Conservation (phyloP, 2,113 vertebrate species). For the Triplophysa siluroides region DNA sequence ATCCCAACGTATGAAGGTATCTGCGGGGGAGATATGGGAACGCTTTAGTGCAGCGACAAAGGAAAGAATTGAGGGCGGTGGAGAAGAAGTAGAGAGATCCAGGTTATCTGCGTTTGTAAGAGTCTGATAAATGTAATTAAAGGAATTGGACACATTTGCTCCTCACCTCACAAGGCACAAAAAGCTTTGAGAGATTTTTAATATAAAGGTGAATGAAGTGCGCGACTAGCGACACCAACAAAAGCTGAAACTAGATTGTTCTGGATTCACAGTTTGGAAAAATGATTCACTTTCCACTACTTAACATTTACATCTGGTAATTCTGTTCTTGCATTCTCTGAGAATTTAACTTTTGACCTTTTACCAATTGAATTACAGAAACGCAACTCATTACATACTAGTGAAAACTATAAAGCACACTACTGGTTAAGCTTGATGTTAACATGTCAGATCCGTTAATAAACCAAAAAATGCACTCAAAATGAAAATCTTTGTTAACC, state of each 20-base stretch:
- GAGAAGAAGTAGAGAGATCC: constrained; percentile 14
- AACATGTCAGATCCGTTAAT: no score
- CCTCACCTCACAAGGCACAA: neutral
- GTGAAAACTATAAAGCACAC: no score
- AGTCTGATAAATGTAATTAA: constrained; percentile 27
- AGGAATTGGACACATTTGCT: neutral
- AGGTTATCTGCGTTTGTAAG: constrained; percentile 28
- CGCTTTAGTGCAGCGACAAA: constrained; percentile 13
- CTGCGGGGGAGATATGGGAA: constrained; percentile 31
- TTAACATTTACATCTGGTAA: no score
- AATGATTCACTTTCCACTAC: no score
- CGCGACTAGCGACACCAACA: neutral
- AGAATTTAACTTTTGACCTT: no score
- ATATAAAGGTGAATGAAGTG: constrained; percentile 9
- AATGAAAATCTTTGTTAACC: no score
- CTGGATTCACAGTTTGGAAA: no score
- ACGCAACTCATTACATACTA: no score
- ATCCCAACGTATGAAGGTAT: constrained; percentile 7
- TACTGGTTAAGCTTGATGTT: no score
- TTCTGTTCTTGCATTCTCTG: no score
- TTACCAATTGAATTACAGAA: no score
- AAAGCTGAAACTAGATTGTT: neutral
- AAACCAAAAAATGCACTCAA: no score
- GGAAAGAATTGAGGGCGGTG: constrained; percentile 24
- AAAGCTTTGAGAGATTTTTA: neutral